Base-by-base conservation (phyloP, 1,140 invertebrate genomes). In the Leptinotarsa undecemlineata region DNA sequence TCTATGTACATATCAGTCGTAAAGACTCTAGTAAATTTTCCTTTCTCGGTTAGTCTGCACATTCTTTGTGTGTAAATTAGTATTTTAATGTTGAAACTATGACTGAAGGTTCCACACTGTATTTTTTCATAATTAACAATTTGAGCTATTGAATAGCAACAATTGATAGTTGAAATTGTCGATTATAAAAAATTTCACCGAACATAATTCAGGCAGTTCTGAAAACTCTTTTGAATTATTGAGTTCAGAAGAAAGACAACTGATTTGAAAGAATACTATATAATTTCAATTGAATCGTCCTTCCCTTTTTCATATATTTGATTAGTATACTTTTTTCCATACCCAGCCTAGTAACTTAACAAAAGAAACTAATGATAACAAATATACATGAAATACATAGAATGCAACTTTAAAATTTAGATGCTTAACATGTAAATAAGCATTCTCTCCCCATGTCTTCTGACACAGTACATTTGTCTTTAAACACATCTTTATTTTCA, bases 401-500 rank as follows among this genome's bases (percentile, higher is more conserved):
- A 26, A 71, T 42, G 15, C 48, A 57, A 57, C 57, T 26, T 71
- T 23, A 60, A 20, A 57, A 71, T 69, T 71, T 71, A 71, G 69
- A 60, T 15, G 74, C 74, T 76, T 76, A 15, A 71, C 42, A 48
- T 77, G 76, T 77, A 77, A 47, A 77, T 77, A 77, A 26, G 68
- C 72, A 68, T 62, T 61, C 4, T 69, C 8, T 48, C 67, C n/a
- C 47, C 14, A 48, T 42, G n/a, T 48, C 67, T 33, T 71, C 19
- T 8, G n/a, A 20, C 68, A 69, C 33, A 15, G 26, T 57, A 61
- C 23, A 61, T 60, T 61, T 61, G 14, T 76, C 64, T 76, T 62
- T 75, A 68, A 76, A 74, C 33, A 62, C 66, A 71, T 74, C 60
- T 77, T 81, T 80, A 67, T 83, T 86, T 81, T 67, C 89, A 94